Conservation (phyloP, 2,797 vertebrate genomes). For the Dromococcyx pavoninus region DNA sequence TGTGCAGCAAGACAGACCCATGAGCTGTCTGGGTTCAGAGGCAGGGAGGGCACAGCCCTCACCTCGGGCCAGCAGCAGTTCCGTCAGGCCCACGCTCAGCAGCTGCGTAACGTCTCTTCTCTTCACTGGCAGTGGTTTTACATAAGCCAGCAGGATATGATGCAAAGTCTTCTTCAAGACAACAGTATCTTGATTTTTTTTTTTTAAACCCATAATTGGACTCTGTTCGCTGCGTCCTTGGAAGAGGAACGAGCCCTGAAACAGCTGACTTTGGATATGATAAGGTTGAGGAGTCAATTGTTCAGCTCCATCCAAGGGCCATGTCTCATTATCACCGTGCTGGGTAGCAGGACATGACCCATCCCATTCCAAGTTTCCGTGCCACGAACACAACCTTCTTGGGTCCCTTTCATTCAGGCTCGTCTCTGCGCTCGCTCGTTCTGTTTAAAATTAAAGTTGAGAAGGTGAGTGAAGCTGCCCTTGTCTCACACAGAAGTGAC, state of each 20-base stretch:
- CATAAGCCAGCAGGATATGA: fast-evolving
- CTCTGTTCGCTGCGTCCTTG: not conserved
- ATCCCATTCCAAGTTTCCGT: not conserved
- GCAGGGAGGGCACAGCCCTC: not conserved
- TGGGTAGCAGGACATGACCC: not conserved
- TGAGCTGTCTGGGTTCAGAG: fast-evolving
- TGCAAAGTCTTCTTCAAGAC: not conserved
- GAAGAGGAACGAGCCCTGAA: not conserved
- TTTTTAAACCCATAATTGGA: not conserved
- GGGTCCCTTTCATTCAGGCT: not conserved
- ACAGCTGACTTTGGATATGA: fast-evolving
- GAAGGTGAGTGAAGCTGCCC: not conserved
- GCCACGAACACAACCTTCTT: not conserved
- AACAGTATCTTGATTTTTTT: not conserved
- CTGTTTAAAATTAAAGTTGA: constrained; percentile 41
- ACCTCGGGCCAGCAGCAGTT: not conserved
- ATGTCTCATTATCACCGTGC: not conserved
- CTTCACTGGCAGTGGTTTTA: not conserved
- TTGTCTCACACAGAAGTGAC: not conserved
- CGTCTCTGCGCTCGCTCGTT: constrained; percentile 30
- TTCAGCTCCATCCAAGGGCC: not conserved
- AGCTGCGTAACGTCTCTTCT: not conserved
- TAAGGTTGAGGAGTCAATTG: not conserved
- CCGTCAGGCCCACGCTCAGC: not conserved
- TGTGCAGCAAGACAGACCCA: not conserved